These are phyloP conservation scores for Apantesis nais DNA, from an alignment of 2,888 invertebrate species.

Conservation along the genomic window DNA sequence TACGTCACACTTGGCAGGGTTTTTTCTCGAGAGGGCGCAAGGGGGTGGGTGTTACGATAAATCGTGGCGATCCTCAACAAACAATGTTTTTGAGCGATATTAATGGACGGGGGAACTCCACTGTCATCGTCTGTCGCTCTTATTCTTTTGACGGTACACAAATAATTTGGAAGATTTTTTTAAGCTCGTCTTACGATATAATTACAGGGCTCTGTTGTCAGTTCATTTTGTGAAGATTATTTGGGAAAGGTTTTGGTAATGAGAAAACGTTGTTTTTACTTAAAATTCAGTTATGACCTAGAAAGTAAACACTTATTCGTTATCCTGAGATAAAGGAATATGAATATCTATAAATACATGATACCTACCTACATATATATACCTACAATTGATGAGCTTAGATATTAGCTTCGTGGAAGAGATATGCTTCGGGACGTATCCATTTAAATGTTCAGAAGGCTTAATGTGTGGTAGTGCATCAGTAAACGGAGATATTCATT, in stretches of 20 bases:
- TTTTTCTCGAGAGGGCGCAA: slow-evolving; percentile 41
- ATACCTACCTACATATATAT: too few relatives aligned
- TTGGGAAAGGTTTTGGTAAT: neutral
- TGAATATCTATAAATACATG: too few relatives aligned
- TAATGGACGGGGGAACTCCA: slow-evolving; percentile 67
- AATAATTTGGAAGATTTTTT: slow-evolving; percentile 57
- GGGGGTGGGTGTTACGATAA: slow-evolving; percentile 60
- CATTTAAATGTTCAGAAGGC: too few relatives aligned
- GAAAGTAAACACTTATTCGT: neutral
- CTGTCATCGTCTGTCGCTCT: slow-evolving; percentile 71
- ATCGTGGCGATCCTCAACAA: slow-evolving; percentile 76
- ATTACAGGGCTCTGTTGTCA: slow-evolving; percentile 39
- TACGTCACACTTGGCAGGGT: slow-evolving; percentile 35
- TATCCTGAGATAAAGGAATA: neutral
- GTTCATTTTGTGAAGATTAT: slow-evolving; percentile 35
- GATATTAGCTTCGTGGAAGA: too few relatives aligned
- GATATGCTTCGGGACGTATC: too few relatives aligned
- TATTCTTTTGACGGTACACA: slow-evolving; percentile 66
- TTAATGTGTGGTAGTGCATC: too few relatives aligned
- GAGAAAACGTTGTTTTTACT: neutral
- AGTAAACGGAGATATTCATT: too few relatives aligned
- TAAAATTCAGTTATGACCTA: too few relatives aligned
- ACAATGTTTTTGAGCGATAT: slow-evolving; percentile 80
- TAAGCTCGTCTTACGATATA: slow-evolving; percentile 46
- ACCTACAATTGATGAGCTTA: too few relatives aligned